Conservation (phyloP, 2,888 invertebrate genomes). For the Mythimna loreyi region DNA sequence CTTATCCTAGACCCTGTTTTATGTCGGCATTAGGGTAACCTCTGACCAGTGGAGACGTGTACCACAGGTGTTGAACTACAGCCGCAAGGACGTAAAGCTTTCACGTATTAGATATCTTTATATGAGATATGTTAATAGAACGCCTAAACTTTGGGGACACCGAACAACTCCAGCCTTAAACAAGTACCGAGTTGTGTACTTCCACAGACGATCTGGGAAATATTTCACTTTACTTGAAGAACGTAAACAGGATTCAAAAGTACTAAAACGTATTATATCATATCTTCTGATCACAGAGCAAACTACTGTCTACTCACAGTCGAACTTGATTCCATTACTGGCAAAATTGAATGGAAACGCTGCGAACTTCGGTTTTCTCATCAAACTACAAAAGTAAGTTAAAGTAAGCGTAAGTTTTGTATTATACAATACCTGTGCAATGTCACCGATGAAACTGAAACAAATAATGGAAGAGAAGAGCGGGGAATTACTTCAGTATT, state of each 20-base stretch:
- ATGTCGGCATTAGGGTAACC: constrained; percentile 55
- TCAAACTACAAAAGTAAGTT: constrained; percentile 40
- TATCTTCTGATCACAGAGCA: constrained; percentile 37
- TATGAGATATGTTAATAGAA: constrained; percentile 58
- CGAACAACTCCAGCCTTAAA: constrained; percentile 55
- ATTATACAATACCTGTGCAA: constrained; percentile 34
- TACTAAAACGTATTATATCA: constrained; percentile 33
- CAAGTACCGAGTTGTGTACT: constrained; percentile 43
- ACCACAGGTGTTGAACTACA: constrained; percentile 63
- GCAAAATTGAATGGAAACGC: constrained; percentile 58
- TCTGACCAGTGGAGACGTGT: constrained; percentile 53
- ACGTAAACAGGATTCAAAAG: constrained; percentile 24
- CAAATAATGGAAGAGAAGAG: constrained; percentile 12
- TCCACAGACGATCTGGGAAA: constrained; percentile 35
- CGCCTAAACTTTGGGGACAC: constrained; percentile 56
- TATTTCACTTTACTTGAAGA: constrained; percentile 33
- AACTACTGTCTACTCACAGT: constrained; percentile 36
- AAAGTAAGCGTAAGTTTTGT: constrained; percentile 42
- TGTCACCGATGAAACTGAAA: constrained; percentile 25
- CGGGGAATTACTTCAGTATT: constrained; percentile 21
- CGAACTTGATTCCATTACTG: constrained; percentile 50
- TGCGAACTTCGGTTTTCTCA: constrained; percentile 51
- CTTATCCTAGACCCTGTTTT: constrained; percentile 58
- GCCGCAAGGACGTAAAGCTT: constrained; percentile 53
- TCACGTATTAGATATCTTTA: constrained; percentile 60